Evolutionary conservation across 2,888 invertebrate species (phyloP).

Genomic region (Tipula lateralis): DNA sequence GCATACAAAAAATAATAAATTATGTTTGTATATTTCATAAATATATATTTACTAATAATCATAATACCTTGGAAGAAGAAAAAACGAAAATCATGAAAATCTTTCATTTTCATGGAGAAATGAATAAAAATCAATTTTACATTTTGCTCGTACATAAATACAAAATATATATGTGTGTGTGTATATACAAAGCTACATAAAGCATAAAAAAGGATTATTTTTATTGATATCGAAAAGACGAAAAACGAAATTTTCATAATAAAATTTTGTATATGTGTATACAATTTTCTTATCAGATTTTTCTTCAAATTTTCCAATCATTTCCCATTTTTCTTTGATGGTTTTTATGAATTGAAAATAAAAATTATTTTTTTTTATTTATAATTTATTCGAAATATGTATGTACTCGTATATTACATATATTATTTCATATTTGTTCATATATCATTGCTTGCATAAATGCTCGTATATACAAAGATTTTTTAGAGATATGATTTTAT

Average conservation of each 20-base stretch:
- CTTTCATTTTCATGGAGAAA: neutral
- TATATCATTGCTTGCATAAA: neutral
- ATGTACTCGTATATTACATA: neutral
- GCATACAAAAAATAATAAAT: neutral
- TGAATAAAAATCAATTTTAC: neutral
- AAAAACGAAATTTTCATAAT: neutral
- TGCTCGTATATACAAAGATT: neutral
- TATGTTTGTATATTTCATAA: neutral
- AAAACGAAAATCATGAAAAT: neutral
- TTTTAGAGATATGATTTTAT: neutral
- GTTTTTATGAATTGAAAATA: neutral
- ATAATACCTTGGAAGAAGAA: neutral
- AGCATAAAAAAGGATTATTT: conserved; percentile 24
- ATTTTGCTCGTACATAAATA: neutral
- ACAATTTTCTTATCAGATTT: neutral
- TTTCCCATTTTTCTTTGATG: neutral
- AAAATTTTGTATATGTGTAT: neutral
- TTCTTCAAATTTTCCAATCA: conserved; percentile 11
- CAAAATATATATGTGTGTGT: neutral
- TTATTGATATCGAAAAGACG: neutral
- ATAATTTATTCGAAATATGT: neutral
- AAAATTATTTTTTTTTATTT: neutral
- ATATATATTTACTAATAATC: neutral
- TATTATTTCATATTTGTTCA: too few species aligned
- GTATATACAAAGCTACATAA: too few species aligned